These are phyloP conservation scores for Corythornis madagascariensis DNA, from an alignment of 2,113 vertebrate genomes.

Conservation along the genomic window DNA sequence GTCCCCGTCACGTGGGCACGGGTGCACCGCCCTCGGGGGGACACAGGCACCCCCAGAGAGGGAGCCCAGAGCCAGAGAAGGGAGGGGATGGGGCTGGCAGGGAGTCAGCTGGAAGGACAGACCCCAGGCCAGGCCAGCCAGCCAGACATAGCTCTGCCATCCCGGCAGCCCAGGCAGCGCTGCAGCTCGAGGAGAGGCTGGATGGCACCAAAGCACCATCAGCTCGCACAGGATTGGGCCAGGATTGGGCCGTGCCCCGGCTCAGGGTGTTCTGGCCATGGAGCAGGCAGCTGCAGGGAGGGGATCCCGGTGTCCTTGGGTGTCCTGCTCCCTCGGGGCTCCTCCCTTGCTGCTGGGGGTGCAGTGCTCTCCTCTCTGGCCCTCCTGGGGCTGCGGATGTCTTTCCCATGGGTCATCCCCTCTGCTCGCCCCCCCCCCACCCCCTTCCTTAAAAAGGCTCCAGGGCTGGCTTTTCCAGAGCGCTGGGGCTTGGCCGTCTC, in stretches of 20 bases:
- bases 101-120: not conserved
- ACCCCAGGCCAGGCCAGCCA: not conserved
- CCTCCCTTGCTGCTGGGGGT: fast-evolving
- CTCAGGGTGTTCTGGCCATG: not conserved
- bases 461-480: not conserved
- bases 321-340: fast-evolving
- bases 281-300: not conserved
- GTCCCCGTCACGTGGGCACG: not conserved
- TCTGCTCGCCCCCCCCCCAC: not conserved
- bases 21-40: not conserved
- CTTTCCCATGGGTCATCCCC: not conserved
- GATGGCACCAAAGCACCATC: not conserved
- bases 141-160: not conserved
- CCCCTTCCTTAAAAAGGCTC: constrained; percentile 52
- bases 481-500: not conserved
- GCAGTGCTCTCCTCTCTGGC: not conserved
- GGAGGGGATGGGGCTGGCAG: not conserved
- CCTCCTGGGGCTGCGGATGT: not conserved
- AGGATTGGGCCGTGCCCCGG: not conserved
- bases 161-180: not conserved
- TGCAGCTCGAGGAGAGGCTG: not conserved
- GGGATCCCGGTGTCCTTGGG: not conserved
- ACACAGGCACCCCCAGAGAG: not conserved
- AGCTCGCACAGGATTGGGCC: not conserved
- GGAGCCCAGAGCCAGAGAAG: not conserved